Percentiles rank a stretch among this genome's conserved stretches.
phyloP scores from a whole-genome alignment of 2,113 vertebrate species.

The Montifringilla adamsi region DNA sequence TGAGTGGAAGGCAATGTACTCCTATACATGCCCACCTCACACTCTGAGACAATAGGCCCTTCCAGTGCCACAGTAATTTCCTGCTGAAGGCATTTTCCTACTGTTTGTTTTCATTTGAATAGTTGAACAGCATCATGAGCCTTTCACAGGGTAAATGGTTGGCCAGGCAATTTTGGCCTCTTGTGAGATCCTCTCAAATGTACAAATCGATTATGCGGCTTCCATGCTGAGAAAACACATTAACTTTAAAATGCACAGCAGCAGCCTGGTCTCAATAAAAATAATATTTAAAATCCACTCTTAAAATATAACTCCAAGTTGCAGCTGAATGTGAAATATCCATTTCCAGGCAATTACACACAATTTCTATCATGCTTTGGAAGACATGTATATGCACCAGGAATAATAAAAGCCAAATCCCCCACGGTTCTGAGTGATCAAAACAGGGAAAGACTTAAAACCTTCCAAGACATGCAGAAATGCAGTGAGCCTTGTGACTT shows the following conservation, averaged over 20 bases:
- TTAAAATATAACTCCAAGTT: background rate
- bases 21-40: background rate
- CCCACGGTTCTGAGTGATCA: background rate
- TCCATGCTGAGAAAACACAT: conserved; percentile 33
- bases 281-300: background rate
- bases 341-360: background rate
- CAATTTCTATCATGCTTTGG: background rate
- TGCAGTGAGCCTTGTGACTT: background rate
- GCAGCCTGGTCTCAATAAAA: background rate
- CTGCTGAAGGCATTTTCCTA: conserved; percentile 14
- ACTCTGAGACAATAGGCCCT: background rate
- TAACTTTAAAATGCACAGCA: background rate
- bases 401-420: background rate
- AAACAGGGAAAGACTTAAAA: background rate
- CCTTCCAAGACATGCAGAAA: background rate
- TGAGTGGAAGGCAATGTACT: background rate
- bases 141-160: background rate
- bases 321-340: background rate
- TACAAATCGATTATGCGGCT: background rate
- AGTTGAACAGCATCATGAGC: background rate
- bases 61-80: conserved; percentile 1
- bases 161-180: background rate
- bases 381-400: background rate
- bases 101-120: background rate
- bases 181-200: background rate